Conservation (phyloP, 2,888 invertebrate species). For the Tetranychus truncatus region DNA sequence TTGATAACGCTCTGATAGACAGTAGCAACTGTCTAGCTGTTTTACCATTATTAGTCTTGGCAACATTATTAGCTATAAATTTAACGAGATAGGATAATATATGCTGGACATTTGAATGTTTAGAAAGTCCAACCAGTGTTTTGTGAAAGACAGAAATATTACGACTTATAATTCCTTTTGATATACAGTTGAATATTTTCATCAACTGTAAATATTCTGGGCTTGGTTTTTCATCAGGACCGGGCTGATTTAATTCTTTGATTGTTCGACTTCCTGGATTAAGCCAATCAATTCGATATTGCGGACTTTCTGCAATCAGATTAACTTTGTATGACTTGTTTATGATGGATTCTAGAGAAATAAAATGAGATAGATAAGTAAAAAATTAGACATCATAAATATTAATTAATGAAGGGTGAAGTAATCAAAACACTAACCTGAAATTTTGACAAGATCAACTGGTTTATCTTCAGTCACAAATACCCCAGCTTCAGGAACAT, state of each 20-base stretch:
- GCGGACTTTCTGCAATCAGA: constrained; percentile 8
- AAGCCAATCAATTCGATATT: constrained; percentile 10
- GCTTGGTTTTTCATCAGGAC: background rate
- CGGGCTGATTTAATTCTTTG: background rate
- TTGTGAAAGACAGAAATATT: background rate
- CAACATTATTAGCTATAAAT: constrained; percentile 32
- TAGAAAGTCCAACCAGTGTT: background rate
- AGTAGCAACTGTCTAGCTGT: background rate
- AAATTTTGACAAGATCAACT: constrained; percentile 20
- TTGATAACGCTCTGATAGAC: constrained; percentile 28
- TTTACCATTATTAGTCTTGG: background rate
- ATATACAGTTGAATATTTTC: background rate
- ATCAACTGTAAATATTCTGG: background rate
- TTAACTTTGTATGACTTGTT: background rate
- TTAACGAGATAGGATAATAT: constrained; percentile 33
- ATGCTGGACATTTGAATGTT: background rate
- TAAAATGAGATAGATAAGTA: too few relatives aligned
- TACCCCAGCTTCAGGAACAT: constrained; percentile 14
- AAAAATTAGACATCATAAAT: background rate
- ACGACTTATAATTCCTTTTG: background rate
- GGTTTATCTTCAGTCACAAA: constrained; percentile 13
- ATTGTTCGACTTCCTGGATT: background rate
- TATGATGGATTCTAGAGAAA: background rate
- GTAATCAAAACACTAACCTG: background rate
- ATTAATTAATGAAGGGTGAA: background rate